These are phyloP conservation scores for Xiphophorus hellerii DNA, from an alignment of 2,113 vertebrate genomes.

Conservation along the genomic window DNA sequence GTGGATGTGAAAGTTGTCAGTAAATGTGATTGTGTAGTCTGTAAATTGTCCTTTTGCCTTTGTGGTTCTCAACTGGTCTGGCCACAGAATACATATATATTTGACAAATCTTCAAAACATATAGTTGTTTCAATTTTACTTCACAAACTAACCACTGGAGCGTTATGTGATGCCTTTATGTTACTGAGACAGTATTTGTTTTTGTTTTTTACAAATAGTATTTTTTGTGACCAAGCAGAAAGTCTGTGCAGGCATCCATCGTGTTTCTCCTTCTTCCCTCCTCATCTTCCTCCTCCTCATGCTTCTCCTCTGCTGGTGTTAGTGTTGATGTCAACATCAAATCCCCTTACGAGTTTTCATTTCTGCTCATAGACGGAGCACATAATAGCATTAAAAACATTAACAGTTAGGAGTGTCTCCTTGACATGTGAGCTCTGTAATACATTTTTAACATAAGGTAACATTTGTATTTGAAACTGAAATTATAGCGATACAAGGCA, in stretches of 20 bases:
- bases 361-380: not conserved
- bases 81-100: not conserved
- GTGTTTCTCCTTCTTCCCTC: not conserved
- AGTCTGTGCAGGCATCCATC: not conserved
- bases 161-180: not conserved
- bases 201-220: not conserved
- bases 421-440: not conserved
- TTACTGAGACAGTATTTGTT: not conserved
- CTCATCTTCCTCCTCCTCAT: not conserved
- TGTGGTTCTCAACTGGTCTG: slow-evolving; percentile 62
- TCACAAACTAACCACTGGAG: too few species aligned
- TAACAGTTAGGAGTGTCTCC: not conserved
- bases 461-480: not conserved
- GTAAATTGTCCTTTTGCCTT: slow-evolving; percentile 32
- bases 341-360: not conserved
- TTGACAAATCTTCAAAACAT: too few species aligned
- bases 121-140: too few species aligned
- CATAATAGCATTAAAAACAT: not conserved
- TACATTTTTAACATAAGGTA: not conserved
- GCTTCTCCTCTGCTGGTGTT: not conserved
- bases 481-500: not conserved
- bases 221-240: not conserved
- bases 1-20: slow-evolving; percentile 47
- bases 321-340: not conserved
- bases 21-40: slow-evolving; percentile 62